Evolutionary conservation across 2,888 invertebrate species (phyloP).

Genomic region (Polydrusus tereticollis): DNA sequence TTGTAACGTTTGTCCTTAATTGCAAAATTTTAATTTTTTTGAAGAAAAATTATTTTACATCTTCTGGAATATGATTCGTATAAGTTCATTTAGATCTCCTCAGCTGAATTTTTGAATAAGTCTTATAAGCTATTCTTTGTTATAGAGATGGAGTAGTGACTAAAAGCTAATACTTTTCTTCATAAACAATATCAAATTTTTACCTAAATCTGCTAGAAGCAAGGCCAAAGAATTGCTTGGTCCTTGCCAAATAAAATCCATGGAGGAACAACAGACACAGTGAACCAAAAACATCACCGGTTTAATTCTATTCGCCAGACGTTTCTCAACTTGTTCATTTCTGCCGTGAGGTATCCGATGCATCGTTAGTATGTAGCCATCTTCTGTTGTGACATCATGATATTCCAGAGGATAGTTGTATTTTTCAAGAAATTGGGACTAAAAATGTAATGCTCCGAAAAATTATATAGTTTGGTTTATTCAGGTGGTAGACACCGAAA

Average conservation of each 20-base stretch:
- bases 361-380: conserved; percentile 82
- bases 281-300: conserved; percentile 52
- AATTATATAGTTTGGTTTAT: no score
- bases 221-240: conserved; percentile 51
- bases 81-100: no score
- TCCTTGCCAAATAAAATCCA: conserved; percentile 51
- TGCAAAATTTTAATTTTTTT: no score
- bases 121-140: no score
- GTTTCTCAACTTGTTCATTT: conserved; percentile 8
- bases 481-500: no score
- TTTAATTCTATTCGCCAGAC: conserved; percentile 13
- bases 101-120: no score
- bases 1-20: no score
- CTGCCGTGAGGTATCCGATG: conserved; percentile 78
- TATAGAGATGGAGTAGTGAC: no score
- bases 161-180: no score
- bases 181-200: no score
- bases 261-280: conserved; percentile 49
- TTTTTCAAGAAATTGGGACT: conserved; percentile 70
- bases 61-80: no score
- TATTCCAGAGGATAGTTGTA: conserved; percentile 76
- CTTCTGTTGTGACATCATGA: conserved; percentile 76
- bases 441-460: conserved; percentile 40
- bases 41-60: no score
- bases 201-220: conserved; percentile 54